Conservation (phyloP, 2,113 vertebrate genomes). For the Carassius carassius region DNA sequence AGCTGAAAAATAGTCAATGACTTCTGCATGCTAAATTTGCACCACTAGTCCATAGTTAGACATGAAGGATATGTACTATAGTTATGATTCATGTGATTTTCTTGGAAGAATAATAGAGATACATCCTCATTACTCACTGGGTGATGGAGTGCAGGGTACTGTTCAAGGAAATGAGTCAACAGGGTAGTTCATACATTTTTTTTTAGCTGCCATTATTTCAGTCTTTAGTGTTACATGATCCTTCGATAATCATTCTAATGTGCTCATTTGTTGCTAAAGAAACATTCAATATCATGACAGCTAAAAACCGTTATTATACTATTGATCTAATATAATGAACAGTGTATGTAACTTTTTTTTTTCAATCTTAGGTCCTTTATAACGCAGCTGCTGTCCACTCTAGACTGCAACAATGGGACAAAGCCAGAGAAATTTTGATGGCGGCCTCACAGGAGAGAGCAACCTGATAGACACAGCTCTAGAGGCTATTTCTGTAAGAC, state of each 20-base stretch:
- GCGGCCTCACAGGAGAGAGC: constrained; percentile 68
- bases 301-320: background rate
- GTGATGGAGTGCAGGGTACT: background rate
- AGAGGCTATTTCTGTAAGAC: constrained; percentile 71
- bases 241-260: background rate
- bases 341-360: constrained; percentile 7
- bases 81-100: background rate
- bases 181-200: too few species aligned
- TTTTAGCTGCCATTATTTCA: too few species aligned
- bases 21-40: too few species aligned
- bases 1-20: background rate
- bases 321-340: background rate
- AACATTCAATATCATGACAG: background rate
- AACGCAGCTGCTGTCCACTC: constrained; percentile 81
- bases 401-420: constrained; percentile 81
- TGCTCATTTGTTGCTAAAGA: background rate
- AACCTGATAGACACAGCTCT: constrained; percentile 69
- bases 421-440: constrained; percentile 73
- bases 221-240: background rate
- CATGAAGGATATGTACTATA: background rate
- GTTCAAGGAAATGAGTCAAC: background rate
- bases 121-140: background rate
- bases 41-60: background rate
- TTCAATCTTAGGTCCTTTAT: constrained; percentile 80
- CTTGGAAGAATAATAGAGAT: background rate